Evolutionary conservation across 2,113 vertebrate species (phyloP), one percentile per base, ranked within the genome.

Genomic region (Tragelaphus imberbis): DNA sequence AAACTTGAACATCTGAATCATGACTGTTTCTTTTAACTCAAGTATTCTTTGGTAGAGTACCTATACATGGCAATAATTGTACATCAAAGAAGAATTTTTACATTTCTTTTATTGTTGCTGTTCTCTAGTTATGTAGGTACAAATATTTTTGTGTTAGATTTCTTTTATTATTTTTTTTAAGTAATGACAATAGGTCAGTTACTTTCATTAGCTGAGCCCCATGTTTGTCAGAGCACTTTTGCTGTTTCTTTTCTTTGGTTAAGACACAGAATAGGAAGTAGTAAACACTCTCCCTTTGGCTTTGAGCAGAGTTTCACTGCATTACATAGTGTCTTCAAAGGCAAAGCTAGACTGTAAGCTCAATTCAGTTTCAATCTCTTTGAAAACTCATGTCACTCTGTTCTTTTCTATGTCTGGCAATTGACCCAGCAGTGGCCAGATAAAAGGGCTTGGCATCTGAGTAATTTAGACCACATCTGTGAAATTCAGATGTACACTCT

Each of bases 351-450:
- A 77, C 47, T 86, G 9, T 71, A 77, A 84, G 6, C 33, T 93
- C 75, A 88, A 96, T 96, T 90, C 53, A 92, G 84, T 97, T 93
- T 96, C 58, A 85, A 93, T 82, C 84, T 94, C 80, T 96, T 90
- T 95, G 80, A 93, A 91, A 91, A 95, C 21, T 51, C 59, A 59
- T 65, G 63, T 96, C 81, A 84, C 27, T 96, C 55, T 96, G 79
- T 94, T 68, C 90, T 95, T 93, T 97, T 53, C 65, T 51, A 8
- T 91, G 91, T 79, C 23, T 4, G 68, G 25, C 58, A 28, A 87
- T 61, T 91, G 96, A 97, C 93, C 95, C 23, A 82, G 44, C 55
- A 91, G 82, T 51, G 51, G 49, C 59, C 77, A 61, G 92, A 96
- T 30, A 91, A 94, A 95, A 96, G 30, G 59, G 36, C 44, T 97